Conservation (phyloP, 2,888 invertebrate genomes). For the Strigamia crassipes region DNA sequence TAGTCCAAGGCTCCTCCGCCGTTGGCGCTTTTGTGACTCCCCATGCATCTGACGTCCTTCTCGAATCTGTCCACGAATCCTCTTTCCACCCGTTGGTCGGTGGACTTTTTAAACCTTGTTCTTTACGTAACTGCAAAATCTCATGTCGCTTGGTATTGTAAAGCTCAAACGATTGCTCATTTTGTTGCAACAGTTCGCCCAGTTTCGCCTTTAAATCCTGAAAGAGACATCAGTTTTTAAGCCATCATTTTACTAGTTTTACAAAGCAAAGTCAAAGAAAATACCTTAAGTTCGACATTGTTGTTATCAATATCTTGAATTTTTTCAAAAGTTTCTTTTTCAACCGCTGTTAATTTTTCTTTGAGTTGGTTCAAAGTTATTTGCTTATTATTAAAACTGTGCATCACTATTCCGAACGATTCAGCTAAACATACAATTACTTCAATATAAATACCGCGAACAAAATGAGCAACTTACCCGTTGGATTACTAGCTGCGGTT, state of each 20-base stretch:
- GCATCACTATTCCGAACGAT: slow-evolving; percentile 62
- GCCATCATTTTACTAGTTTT: background rate
- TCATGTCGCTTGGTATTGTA: slow-evolving; percentile 71
- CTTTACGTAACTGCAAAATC: slow-evolving; percentile 52
- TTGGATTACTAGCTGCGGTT: slow-evolving; percentile 55
- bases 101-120: slow-evolving; percentile 41
- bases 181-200: slow-evolving; percentile 70
- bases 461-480: slow-evolving; percentile 54
- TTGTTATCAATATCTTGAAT: slow-evolving; percentile 80
- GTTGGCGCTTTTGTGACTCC: background rate
- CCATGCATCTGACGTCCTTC: background rate
- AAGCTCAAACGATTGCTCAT: slow-evolving; percentile 68
- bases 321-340: slow-evolving; percentile 67
- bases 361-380: slow-evolving; percentile 72
- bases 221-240: background rate
- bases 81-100: slow-evolving; percentile 41
- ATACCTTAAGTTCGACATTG: slow-evolving; percentile 70
- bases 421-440: slow-evolving; percentile 55
- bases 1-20: background rate
- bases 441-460: background rate
- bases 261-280: background rate
- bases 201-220: slow-evolving; percentile 73
- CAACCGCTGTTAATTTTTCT: slow-evolving; percentile 67
- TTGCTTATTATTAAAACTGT: slow-evolving; percentile 73
- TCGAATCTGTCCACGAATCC: background rate